phyloP scores from a whole-genome alignment of 1,140 invertebrate genomes.

The Oscheius sp. region DNA sequence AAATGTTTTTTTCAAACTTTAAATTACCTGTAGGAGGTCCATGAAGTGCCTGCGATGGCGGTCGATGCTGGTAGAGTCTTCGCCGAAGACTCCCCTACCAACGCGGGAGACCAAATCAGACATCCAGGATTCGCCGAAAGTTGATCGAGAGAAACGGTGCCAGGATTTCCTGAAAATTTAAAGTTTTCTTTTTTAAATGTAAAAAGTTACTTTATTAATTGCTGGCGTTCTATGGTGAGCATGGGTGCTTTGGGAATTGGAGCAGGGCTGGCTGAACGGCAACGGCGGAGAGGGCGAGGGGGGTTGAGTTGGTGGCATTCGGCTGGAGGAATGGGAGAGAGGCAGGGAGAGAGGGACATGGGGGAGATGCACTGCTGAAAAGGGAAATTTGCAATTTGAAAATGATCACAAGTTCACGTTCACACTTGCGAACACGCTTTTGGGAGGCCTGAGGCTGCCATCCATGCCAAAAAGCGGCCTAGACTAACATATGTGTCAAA shows the following conservation, averaged over 20 bases:
- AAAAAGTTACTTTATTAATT: conserved; percentile 36
- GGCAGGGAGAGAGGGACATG: not conserved
- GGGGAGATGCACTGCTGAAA: not conserved
- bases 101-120: conserved; percentile 19
- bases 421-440: no score
- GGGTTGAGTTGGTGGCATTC: not conserved
- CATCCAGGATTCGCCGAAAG: conserved; percentile 45
- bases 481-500: no score
- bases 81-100: conserved; percentile 20
- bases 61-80: conserved; percentile 32
- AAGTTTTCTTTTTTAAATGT: not conserved
- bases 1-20: not conserved
- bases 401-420: no score
- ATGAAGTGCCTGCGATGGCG: conserved; percentile 47
- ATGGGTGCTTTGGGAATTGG: conserved; percentile 33
- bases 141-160: conserved; percentile 45
- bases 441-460: no score
- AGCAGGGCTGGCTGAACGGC: conserved; percentile 40
- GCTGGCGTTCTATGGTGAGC: conserved; percentile 39
- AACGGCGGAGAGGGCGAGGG: conserved; percentile 8
- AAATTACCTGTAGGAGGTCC: conserved; percentile 35
- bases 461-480: no score
- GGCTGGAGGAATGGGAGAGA: not conserved
- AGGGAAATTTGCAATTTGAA: no score
- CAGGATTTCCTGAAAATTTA: conserved; percentile 49